Evolutionary conservation across 1,140 invertebrate genomes (phyloP).

Genomic region (Phenacoccus solenopsis): DNA sequence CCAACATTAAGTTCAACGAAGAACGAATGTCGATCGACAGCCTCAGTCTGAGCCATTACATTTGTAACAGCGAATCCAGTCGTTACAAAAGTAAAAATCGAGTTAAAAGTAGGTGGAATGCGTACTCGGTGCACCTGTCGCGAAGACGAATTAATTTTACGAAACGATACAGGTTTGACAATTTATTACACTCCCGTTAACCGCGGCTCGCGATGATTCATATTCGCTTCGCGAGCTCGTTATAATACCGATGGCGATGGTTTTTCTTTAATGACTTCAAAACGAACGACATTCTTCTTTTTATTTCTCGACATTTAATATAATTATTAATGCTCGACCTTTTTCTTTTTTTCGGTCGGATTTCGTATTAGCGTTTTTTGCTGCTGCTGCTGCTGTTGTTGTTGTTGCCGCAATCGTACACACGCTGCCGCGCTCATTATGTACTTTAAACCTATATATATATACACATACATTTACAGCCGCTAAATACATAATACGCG

Average conservation of each 20-base stretch:
- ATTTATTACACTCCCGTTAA: not conserved
- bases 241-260: not conserved
- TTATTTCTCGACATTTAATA: not conserved
- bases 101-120: too few species aligned
- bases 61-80: too few species aligned
- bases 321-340: slow-evolving; percentile 2
- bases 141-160: not conserved
- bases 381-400: not conserved
- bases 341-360: not conserved
- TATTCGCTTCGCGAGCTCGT: not conserved
- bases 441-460: too few species aligned
- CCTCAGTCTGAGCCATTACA: too few species aligned
- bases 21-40: too few species aligned
- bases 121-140: too few species aligned
- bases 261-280: not conserved
- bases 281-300: not conserved
- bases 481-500: too few species aligned
- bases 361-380: not conserved
- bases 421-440: too few species aligned
- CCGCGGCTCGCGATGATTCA: not conserved
- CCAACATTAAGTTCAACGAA: too few species aligned
- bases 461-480: too few species aligned
- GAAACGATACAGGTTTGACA: not conserved
- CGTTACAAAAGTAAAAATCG: too few species aligned
- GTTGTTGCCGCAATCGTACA: not conserved